Base-by-base conservation (phyloP, 1,140 invertebrate genomes). In the Drosophila ogumai region DNA sequence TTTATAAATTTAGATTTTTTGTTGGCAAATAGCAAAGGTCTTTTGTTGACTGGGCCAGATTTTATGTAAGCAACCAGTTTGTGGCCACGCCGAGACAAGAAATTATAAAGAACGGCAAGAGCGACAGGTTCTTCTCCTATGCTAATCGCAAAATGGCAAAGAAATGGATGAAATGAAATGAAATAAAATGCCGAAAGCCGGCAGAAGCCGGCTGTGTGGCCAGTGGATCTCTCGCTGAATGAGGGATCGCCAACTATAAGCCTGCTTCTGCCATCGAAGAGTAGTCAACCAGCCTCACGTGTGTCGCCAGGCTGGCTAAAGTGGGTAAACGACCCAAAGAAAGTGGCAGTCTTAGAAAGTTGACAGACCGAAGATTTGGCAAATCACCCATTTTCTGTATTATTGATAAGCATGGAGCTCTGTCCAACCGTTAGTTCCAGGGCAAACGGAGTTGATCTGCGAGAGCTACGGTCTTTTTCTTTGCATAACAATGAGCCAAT, bases 1-100 rank as follows among this genome's bases (percentile, higher is more conserved):
- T 8, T 40, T 40, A 55, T 60, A 25, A 60, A 79, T 79, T 58
- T 36, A 17, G 25, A 38, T 55, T 58, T 54, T 41, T 56, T 36
- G 22, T 41, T 47, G 44, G 71, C 78, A 64, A 72, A 78, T 31
- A 73, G 59, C 40, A 61, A 68, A 49, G 66, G 68, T 85, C 60
- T 85, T 77, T 84, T 63, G 66, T 46, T 57, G 44, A 69, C 61
- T 87, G 84, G 81, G 72, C 71, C 61, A 80, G 82, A 68, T 79
- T 87, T 76, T 76, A 73, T 82, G 77, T 74, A 73, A 79, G 34
- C 84, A 88, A 87, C 84, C 85, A 66, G 85, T 84, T 88, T 41
- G 41, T 56, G 46, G 69, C 46, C 59, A 49, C 28, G 38, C 36
- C n/a, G 41, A 50, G 72, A 49, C 67, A 52, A 72, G 31, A 72